phyloP scores from a whole-genome alignment of 2,888 invertebrate species.

The Patella ulyssiponensis region DNA sequence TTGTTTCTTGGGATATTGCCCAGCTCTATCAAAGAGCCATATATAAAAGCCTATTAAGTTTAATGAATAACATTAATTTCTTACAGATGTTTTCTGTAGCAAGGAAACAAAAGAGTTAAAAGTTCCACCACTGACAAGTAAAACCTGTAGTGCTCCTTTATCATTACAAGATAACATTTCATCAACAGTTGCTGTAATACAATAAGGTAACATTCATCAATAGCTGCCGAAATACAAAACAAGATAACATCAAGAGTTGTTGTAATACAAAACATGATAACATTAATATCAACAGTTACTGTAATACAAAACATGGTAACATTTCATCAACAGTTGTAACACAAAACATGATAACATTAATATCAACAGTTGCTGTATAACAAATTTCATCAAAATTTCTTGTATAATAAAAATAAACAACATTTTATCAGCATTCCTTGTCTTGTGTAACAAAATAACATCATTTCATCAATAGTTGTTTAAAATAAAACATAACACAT shows the following conservation, averaged over 20 bases:
- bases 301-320: neutral
- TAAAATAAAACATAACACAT: no score
- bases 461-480: neutral
- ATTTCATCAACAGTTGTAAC: neutral
- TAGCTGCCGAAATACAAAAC: neutral
- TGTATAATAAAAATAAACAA: no score
- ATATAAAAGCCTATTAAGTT: neutral
- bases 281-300: neutral
- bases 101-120: constrained; percentile 60
- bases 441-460: neutral
- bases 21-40: neutral
- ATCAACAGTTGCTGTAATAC: constrained; percentile 54
- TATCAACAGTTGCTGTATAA: neutral
- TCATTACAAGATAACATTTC: constrained; percentile 65
- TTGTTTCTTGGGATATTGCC: no score
- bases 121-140: constrained; percentile 61
- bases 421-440: neutral
- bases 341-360: neutral
- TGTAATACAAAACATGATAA: neutral
- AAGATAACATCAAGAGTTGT: neutral
- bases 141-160: constrained; percentile 60
- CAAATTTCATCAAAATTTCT: no score
- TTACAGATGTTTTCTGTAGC: constrained; percentile 36
- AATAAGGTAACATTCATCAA: neutral
- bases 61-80: neutral